Evolutionary conservation across 1,140 invertebrate species (phyloP).

Genomic region (Asobara japonica): DNA sequence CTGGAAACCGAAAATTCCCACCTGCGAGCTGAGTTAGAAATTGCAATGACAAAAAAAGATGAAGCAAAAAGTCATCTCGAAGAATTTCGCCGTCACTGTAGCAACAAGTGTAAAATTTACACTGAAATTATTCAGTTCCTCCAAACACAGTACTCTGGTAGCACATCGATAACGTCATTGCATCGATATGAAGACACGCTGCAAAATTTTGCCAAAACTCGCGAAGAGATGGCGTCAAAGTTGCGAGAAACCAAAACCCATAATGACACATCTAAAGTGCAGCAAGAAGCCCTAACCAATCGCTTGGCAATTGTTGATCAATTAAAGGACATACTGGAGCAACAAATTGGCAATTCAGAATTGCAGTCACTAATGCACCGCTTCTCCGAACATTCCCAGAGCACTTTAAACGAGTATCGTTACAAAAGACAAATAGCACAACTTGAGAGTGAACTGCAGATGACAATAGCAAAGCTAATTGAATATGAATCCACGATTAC

Average conservation of each 20-base stretch:
- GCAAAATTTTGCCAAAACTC: slow-evolving; percentile 45
- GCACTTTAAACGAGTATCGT: slow-evolving; percentile 50
- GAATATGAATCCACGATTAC: slow-evolving; percentile 48
- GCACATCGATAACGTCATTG: slow-evolving; percentile 50
- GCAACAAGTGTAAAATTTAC: slow-evolving; percentile 39
- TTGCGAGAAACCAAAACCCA: slow-evolving; percentile 45
- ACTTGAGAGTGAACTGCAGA: slow-evolving; percentile 49
- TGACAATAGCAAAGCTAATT: slow-evolving; percentile 39
- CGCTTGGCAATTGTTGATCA: slow-evolving; percentile 55
- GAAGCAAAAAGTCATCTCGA: slow-evolving; percentile 44
- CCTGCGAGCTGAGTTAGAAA: slow-evolving; percentile 46
- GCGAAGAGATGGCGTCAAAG: slow-evolving; percentile 51
- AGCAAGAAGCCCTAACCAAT: slow-evolving; percentile 48
- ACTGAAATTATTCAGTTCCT: slow-evolving; percentile 51
- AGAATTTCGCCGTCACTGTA: slow-evolving; percentile 37
- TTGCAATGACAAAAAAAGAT: slow-evolving; percentile 40
- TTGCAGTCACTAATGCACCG: slow-evolving; percentile 49
- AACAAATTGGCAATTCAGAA: slow-evolving; percentile 51
- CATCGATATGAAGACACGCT: slow-evolving; percentile 45
- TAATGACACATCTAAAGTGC: slow-evolving; percentile 40
- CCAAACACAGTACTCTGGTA: slow-evolving; percentile 54
- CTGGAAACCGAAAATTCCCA: slow-evolving; percentile 48
- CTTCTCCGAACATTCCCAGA: slow-evolving; percentile 53
- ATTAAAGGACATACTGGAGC: slow-evolving; percentile 56
- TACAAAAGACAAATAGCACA: slow-evolving; percentile 49